Evolutionary conservation across 2,888 invertebrate species (phyloP), one percentile per base, ranked within the genome.

Genomic region (Erannis defoliaria): DNA sequence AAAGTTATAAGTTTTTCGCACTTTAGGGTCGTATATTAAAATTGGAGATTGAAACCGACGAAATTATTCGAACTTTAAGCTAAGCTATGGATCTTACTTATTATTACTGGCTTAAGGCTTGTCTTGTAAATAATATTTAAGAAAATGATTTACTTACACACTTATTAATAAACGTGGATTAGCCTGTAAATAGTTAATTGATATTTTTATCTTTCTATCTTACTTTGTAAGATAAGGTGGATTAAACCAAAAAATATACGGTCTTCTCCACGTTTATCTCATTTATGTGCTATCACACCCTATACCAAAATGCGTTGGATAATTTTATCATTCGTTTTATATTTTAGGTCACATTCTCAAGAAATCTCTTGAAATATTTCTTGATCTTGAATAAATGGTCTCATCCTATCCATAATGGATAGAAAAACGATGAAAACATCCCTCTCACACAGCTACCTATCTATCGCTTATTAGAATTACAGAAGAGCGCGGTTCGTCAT

Each of bases 401-500:
- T 14, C 26, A 6, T 9, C 26, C 16, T 26, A 26, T 45, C 43
- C 43, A 26, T 45, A 45, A 55, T 46, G 29, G 33, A 43, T 43
- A 42, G 19, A 64, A 66, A 56, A 53, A 56, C 57, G 55, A 63
- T 62, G 70, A 66, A 66, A 71, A 64, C 62, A 43, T 54, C 23
- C 33, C 21, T 33, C 33, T 42, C n/a, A 16, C 21, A 55, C 23
- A 43, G 42, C 35, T 16, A 18, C 18, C 9, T 33, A 42, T 37
- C 18, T 23, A 23, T 19, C 2, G n/a, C 55, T n/a, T 46, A 55
- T 56, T 49, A 42, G 42, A 42, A 43, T 75, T 73, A 77, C 78
- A 81, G 73, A 73, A 74, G 77, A 72, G 72, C 64, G 65, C 66
- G 77, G 75, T 80, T 79, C 77, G 77, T 83, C 81, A 80, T 81